phyloP scores from a whole-genome alignment of 1,140 invertebrate species.

The Periplaneta americana region DNA sequence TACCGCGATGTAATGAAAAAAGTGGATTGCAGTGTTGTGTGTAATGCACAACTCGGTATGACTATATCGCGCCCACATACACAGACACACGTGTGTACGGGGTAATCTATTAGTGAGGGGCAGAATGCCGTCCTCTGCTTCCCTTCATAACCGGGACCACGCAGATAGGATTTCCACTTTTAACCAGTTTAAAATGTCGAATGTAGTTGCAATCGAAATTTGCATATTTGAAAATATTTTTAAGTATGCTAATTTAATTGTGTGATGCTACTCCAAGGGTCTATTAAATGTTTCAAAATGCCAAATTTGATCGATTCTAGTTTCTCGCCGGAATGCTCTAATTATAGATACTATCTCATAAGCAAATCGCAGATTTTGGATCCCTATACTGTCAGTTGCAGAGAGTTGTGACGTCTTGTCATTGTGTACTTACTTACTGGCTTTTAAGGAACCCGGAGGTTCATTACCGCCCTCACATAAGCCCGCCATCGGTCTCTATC shows the following conservation, averaged over 20 bases:
- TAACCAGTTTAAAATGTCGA: neutral
- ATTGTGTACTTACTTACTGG: too few species aligned
- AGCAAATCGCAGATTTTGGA: too few species aligned
- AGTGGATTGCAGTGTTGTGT: neutral
- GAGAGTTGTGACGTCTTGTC: too few species aligned
- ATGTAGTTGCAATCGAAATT: neutral
- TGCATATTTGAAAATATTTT: neutral
- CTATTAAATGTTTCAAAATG: neutral
- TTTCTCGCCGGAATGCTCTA: too few species aligned
- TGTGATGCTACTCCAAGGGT: neutral
- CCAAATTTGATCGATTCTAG: too few species aligned
- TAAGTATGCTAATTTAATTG: neutral
- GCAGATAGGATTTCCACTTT: neutral
- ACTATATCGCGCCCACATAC: too few species aligned
- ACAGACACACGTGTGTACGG: too few species aligned
- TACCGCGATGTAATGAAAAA: neutral
- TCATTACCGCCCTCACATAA: too few species aligned
- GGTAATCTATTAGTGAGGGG: neutral
- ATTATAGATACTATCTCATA: too few species aligned
- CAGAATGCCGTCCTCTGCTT: neutral
- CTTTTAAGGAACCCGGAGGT: too few species aligned
- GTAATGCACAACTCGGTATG: neutral
- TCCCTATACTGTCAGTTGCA: too few species aligned
- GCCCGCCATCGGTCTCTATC: too few species aligned
- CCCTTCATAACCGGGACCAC: neutral